Evolutionary conservation across 2,797 vertebrate species (phyloP).

Genomic region (Scyliorhinus canicula): DNA sequence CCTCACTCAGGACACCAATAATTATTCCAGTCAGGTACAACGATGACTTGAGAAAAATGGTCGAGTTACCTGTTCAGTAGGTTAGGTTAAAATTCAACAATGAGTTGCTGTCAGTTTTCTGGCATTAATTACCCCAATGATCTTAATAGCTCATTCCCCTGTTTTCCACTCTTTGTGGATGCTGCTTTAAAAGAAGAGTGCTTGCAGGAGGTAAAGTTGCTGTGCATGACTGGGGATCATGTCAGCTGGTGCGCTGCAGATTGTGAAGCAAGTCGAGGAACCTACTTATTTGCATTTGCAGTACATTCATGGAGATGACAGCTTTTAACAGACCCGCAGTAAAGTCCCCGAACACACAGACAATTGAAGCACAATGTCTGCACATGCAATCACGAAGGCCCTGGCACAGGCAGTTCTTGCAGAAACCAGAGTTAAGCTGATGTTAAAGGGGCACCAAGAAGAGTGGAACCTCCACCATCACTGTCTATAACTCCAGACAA

Average conservation of each 20-base stretch:
- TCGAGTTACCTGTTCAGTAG: neutral
- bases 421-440: neutral
- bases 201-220: neutral
- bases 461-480: too few relatives aligned
- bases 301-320: neutral
- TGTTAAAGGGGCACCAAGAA: too few relatives aligned
- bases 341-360: neutral
- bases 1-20: neutral
- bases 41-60: neutral
- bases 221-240: neutral
- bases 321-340: neutral
- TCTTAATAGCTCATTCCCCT: neutral
- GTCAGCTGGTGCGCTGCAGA: neutral
- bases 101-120: neutral
- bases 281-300: neutral
- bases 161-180: neutral
- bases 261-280: neutral
- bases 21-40: neutral
- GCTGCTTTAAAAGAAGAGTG: neutral
- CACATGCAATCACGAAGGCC: neutral
- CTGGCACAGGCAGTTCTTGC: neutral
- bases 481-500: too few relatives aligned
- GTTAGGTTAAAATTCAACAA: neutral
- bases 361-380: neutral
- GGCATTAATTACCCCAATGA: neutral